Evolutionary conservation across 1,140 invertebrate genomes (phyloP), one percentile per base, ranked within the genome.

Genomic region (Meloidogyne exigua): DNA sequence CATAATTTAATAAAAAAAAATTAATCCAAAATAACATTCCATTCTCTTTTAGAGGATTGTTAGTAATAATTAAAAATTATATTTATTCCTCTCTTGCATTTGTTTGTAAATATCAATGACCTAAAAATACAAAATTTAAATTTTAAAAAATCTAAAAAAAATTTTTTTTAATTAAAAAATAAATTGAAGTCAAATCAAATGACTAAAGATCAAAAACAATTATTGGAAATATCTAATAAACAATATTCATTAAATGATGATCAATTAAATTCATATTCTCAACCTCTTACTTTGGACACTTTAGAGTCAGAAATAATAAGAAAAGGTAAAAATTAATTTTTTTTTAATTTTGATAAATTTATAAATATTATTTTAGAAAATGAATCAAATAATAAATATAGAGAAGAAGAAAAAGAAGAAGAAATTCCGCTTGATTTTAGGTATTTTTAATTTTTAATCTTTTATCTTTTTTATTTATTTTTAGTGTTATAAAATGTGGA

Each of bases 401-500:
- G 4, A n/a, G 21, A n/a, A n/a, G 49, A 57, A 57, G 49, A 57
- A 57, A n/a, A 5, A 4, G 18, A 57, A 4, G 18, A 57, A 57
- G 49, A 57, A 57, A 57, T 57, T 7, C 49, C 49, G n/a, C 9
- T 57, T 15, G 49, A 57, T 57, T 57, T 57, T 57, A 57, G 49
- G 49, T 57, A 57, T n/a, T n/a, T 39, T 39, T 39, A 39, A 7
- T 9, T 39, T 9, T 39, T 7, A 9, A 39, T 39, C 0, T 39
- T 15, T 57, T 57, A n/a, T 57, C 21, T 57, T 9, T n/a, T n/a
- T n/a, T 57, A 7, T n/a, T 57, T 9, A 4, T 57, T 57, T 57
- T 57, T 57, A 57, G 49, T 57, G 49, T 57, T 57, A 57, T 57
- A 57, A 57, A 57, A 57, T n/a, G n/a, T n/a, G 49, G 49, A 57